Conservation (phyloP, 2,888 invertebrate genomes). For the Melanophora roralis region DNA sequence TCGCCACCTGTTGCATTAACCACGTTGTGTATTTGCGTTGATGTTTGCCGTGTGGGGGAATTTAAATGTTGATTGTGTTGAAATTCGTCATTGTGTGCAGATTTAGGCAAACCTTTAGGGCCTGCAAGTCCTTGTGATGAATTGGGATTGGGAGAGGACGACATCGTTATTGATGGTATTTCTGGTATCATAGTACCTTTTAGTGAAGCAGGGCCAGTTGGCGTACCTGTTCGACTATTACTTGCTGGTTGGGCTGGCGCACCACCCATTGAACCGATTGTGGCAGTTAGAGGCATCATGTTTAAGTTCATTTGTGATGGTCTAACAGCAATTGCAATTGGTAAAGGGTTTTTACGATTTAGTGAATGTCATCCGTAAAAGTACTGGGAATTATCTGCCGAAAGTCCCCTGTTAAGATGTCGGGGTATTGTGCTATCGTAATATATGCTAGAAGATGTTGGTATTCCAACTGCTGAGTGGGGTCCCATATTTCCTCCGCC, state of each 20-base stretch:
- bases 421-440: slow-evolving; percentile 75
- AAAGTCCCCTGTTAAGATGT: slow-evolving; percentile 70
- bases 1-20: neutral
- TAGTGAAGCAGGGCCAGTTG: slow-evolving; percentile 65
- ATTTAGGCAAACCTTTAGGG: slow-evolving; percentile 66
- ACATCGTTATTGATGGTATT: slow-evolving; percentile 72
- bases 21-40: neutral
- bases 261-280: slow-evolving; percentile 67
- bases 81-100: slow-evolving; percentile 53
- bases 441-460: slow-evolving; percentile 70
- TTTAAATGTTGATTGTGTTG: neutral
- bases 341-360: slow-evolving; percentile 73
- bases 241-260: slow-evolving; percentile 29
- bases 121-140: slow-evolving; percentile 66
- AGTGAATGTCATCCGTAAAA: slow-evolving; percentile 77
- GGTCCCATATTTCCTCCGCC: slow-evolving; percentile 56
- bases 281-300: slow-evolving; percentile 71
- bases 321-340: slow-evolving; percentile 70
- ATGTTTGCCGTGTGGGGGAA: slow-evolving; percentile 40
- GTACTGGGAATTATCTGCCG: slow-evolving; percentile 71
- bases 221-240: slow-evolving; percentile 65
- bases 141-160: slow-evolving; percentile 69
- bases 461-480: slow-evolving; percentile 67
- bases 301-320: slow-evolving; percentile 70
- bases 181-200: slow-evolving; percentile 66